Conservation (phyloP, 2,113 vertebrate genomes). For the Monopterus albus region DNA sequence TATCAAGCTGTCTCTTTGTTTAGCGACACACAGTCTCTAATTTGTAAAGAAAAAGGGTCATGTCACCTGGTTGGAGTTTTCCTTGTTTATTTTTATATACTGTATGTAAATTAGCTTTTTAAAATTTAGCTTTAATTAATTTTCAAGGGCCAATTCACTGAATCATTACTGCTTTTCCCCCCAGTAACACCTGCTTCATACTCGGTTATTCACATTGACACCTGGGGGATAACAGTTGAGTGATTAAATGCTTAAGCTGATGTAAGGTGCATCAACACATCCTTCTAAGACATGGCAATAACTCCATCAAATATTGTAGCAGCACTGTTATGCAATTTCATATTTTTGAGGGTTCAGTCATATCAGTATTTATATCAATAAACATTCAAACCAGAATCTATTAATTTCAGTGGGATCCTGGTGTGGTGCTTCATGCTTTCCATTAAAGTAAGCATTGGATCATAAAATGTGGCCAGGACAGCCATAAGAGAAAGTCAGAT, state of each 20-base stretch:
- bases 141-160: constrained; percentile 1
- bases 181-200: not conserved
- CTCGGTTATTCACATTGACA: not conserved
- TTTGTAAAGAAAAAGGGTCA: constrained; percentile 35
- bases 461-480: too few species aligned
- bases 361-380: too few species aligned
- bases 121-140: not conserved
- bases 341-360: too few species aligned
- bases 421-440: too few species aligned
- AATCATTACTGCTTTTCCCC: not conserved
- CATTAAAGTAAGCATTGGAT: too few species aligned
- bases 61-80: not conserved
- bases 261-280: not conserved
- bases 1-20: constrained; percentile 17
- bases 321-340: too few species aligned
- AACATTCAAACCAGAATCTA: too few species aligned
- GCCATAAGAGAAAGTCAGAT: too few species aligned
- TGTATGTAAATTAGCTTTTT: not conserved
- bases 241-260: constrained; percentile 1
- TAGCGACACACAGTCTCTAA: constrained; percentile 12
- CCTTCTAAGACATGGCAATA: too few species aligned
- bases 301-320: too few species aligned
- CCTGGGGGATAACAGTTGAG: not conserved
- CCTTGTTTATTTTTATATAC: constrained; percentile 11
- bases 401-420: too few species aligned